A percentile compares a stretch with the other conserved stretches of the same genome.
phyloP scores from a whole-genome alignment of 1,140 invertebrate species.

The Globodera rostochiensis region DNA sequence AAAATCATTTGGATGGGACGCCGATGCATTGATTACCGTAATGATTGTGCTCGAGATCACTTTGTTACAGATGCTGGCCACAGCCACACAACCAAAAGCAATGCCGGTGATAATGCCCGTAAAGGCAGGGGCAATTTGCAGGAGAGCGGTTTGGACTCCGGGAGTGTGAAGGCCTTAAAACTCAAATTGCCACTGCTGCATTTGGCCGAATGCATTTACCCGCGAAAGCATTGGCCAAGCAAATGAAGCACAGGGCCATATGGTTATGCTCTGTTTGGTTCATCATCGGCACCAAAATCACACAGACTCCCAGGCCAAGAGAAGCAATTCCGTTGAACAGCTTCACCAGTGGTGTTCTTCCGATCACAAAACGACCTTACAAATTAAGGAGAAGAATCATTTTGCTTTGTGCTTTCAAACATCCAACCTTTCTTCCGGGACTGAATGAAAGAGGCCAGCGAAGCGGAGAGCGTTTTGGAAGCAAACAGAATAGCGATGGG shows the following conservation, averaged over 20 bases:
- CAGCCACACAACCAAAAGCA: constrained; percentile 60
- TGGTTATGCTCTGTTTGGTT: constrained; percentile 32
- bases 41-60: constrained; percentile 32
- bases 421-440: constrained; percentile 49
- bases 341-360: constrained; percentile 54
- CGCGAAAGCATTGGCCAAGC: constrained; percentile 62
- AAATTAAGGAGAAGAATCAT: not conserved
- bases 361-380: constrained; percentile 36
- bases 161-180: constrained; percentile 63
- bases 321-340: constrained; percentile 62
- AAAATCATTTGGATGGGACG: not conserved
- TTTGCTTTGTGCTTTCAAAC: too few relatives aligned
- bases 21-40: not conserved
- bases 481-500: constrained; percentile 62
- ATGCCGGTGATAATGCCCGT: constrained; percentile 63
- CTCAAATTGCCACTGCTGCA: not conserved
- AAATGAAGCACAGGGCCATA: constrained; percentile 53
- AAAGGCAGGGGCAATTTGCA: constrained; percentile 62
- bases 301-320: constrained; percentile 58
- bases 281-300: constrained; percentile 56
- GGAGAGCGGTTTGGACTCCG: constrained; percentile 61
- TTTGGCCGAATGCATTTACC: constrained; percentile 36
- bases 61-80: constrained; percentile 46
- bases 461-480: constrained; percentile 62
- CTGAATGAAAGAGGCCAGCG: constrained; percentile 62